phyloP scores from a whole-genome alignment of 2,888 invertebrate species.

The Polymixis lichenea region DNA sequence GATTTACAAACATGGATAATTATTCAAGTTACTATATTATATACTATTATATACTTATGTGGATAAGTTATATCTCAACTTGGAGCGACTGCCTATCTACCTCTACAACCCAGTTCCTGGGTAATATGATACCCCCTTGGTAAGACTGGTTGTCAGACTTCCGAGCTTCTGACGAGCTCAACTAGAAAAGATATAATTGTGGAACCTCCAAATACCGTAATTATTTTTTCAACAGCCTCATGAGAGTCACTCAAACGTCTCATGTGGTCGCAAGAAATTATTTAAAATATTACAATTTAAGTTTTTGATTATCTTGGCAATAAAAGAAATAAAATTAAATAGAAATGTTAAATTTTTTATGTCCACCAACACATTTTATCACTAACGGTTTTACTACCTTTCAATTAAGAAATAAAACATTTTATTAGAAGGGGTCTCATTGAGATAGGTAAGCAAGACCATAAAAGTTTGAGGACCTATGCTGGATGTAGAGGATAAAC shows the following conservation, averaged over 20 bases:
- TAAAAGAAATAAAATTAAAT: neutral
- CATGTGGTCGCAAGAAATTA: neutral
- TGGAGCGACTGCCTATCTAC: no score
- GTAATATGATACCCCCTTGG: no score
- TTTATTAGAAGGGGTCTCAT: neutral
- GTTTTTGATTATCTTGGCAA: neutral
- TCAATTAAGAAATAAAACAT: neutral
- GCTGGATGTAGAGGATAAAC: neutral
- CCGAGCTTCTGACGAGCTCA: no score
- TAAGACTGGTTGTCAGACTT: no score
- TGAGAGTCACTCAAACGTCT: neutral
- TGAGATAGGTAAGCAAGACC: neutral
- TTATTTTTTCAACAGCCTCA: no score
- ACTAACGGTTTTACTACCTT: neutral
- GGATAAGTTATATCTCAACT: no score
- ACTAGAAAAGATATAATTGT: no score
- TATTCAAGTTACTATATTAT: no score
- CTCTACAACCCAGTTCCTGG: no score
- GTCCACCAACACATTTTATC: neutral
- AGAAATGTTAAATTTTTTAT: neutral
- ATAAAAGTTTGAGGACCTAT: neutral
- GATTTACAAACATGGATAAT: no score
- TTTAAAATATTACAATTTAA: neutral
- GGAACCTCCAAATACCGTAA: no score
- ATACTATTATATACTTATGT: no score